phyloP scores from a whole-genome alignment of 2,113 vertebrate genomes.

The Litocranius walleri region DNA sequence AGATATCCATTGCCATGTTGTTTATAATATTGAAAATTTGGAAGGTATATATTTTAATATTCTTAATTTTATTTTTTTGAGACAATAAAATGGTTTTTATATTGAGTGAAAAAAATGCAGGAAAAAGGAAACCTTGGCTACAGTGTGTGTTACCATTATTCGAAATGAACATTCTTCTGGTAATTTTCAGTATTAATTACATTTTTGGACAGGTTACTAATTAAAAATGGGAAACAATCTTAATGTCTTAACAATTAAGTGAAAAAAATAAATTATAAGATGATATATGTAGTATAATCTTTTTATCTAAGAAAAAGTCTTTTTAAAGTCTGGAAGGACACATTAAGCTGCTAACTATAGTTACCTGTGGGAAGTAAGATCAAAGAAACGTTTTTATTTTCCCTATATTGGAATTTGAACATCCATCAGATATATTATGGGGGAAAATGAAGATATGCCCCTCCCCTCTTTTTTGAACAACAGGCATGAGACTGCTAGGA shows the following conservation, averaged over 20 bases:
- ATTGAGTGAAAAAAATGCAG: not conserved
- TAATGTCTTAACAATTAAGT: not conserved
- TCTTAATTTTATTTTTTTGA: not conserved
- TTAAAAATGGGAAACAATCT: not conserved
- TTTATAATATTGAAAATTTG: not conserved
- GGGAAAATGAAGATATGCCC: not conserved
- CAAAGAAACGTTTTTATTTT: not conserved
- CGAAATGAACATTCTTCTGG: slow-evolving; percentile 14
- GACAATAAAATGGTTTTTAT: not conserved
- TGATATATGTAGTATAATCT: not conserved
- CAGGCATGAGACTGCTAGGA: not conserved
- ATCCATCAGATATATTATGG: not conserved
- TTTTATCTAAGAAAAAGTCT: not conserved
- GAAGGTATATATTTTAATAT: not conserved
- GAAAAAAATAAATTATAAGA: not conserved
- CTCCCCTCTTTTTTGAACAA: not conserved
- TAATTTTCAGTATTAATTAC: slow-evolving; percentile 42
- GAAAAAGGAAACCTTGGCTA: not conserved
- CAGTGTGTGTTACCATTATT: not conserved
- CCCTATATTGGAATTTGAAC: not conserved
- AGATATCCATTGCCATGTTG: not conserved
- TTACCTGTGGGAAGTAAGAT: not conserved
- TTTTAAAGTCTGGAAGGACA: not conserved
- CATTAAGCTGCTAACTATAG: not conserved
- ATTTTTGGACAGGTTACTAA: slow-evolving; percentile 1